Evolutionary conservation across 2,797 vertebrate species (phyloP).

Genomic region (Eulemur rubriventer): DNA sequence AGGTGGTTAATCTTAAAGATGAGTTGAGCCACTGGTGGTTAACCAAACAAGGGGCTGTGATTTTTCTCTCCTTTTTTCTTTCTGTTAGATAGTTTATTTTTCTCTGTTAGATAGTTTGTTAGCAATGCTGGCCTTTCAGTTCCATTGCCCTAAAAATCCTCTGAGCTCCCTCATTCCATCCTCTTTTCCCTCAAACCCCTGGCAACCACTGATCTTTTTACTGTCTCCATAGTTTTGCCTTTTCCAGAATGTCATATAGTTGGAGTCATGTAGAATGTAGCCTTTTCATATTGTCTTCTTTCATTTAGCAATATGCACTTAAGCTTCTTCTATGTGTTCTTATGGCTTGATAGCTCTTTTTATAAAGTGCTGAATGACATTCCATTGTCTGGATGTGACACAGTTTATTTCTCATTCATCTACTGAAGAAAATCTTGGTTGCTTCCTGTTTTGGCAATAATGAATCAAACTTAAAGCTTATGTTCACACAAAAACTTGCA

Average conservation of each 20-base stretch:
- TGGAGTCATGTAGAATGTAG: not conserved
- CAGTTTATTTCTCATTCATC: not conserved
- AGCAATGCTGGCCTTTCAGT: not conserved
- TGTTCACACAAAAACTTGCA: not conserved
- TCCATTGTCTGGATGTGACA: not conserved
- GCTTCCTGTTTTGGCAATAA: not conserved
- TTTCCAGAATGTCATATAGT: not conserved
- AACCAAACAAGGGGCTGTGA: not conserved
- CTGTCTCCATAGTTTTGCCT: not conserved
- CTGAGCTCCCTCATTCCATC: not conserved
- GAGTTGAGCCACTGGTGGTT: not conserved
- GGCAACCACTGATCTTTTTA: not conserved
- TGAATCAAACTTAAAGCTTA: not conserved
- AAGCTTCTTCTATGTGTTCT: not conserved
- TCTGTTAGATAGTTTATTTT: not conserved
- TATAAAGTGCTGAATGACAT: not conserved
- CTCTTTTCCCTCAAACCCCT: rapidly evolving
- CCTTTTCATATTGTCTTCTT: not conserved
- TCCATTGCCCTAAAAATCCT: not conserved
- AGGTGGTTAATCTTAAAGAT: not conserved
- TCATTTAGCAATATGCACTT: not conserved
- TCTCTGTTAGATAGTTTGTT: not conserved
- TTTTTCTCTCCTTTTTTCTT: not conserved
- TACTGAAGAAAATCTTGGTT: not conserved
- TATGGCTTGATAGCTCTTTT: not conserved